phyloP scores from a whole-genome alignment of 1,140 invertebrate species.

The Neotoxoptera formosana region DNA sequence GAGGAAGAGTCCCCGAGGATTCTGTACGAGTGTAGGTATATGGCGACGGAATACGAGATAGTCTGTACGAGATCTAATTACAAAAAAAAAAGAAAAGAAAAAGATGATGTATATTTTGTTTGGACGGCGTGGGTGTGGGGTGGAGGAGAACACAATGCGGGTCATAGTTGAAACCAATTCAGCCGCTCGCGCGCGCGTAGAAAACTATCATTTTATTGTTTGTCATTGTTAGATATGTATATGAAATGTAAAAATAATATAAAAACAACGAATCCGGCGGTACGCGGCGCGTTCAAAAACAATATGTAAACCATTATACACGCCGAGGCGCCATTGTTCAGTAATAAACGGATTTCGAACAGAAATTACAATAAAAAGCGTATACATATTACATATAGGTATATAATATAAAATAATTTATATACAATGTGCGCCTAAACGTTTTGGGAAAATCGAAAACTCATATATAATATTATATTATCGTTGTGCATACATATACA shows the following conservation, averaged over 20 bases:
- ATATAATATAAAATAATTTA: background rate
- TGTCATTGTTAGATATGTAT: conserved; percentile 50
- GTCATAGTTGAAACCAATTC: conserved; percentile 58
- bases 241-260: conserved; percentile 30
- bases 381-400: background rate
- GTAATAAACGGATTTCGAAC: conserved; percentile 16
- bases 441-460: conserved; percentile 22
- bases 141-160: conserved; percentile 32
- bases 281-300: conserved; percentile 40
- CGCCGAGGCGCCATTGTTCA: conserved; percentile 40
- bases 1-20: conserved; percentile 23
- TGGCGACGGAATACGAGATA: conserved; percentile 25
- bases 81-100: conserved; percentile 31
- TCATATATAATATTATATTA: background rate
- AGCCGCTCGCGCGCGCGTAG: background rate
- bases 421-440: background rate
- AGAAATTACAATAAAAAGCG: conserved; percentile 18
- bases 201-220: conserved; percentile 48
- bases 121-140: background rate
- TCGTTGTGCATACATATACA: background rate
- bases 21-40: background rate
- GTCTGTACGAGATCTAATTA: conserved; percentile 53
- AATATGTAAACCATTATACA: conserved; percentile 41
- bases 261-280: conserved; percentile 31
- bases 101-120: conserved; percentile 56